These are phyloP conservation scores for Dasypus novemcinctus DNA, from an alignment of 2,113 vertebrate species.

Conservation along the genomic window DNA sequence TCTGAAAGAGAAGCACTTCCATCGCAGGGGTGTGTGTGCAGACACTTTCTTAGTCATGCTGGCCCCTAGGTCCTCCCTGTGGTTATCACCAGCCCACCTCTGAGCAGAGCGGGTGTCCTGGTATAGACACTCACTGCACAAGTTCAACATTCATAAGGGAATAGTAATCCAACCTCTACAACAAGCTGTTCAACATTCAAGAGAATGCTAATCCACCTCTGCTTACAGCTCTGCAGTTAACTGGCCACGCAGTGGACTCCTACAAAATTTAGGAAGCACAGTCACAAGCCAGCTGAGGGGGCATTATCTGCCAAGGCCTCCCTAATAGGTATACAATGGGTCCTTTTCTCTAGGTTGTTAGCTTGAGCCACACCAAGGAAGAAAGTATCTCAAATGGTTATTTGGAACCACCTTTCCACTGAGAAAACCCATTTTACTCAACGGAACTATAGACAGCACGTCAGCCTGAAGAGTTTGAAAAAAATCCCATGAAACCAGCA, in stretches of 20 bases:
- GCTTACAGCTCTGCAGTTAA: not conserved
- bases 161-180: not conserved
- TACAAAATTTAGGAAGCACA: not conserved
- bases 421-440: not conserved
- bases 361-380: not conserved
- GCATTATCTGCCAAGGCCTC: not conserved
- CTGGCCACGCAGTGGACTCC: not conserved
- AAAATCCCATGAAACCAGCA: not conserved
- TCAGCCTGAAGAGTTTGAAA: not conserved
- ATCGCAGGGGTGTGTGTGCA: not conserved
- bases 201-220: not conserved
- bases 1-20: not conserved
- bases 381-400: not conserved
- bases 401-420: not conserved
- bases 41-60: constrained; percentile 89
- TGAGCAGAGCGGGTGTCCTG: not conserved
- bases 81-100: not conserved
- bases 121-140: not conserved
- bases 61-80: not conserved
- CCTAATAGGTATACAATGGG: too few relatives aligned
- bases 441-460: not conserved
- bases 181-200: not conserved
- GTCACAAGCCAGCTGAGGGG: not conserved
- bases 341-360: not conserved
- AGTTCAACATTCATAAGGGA: not conserved